Percentiles rank a stretch among this genome's conserved stretches.
phyloP scores from a whole-genome alignment of 2,888 invertebrate genomes.

The Temnothorax unifasciatus region DNA sequence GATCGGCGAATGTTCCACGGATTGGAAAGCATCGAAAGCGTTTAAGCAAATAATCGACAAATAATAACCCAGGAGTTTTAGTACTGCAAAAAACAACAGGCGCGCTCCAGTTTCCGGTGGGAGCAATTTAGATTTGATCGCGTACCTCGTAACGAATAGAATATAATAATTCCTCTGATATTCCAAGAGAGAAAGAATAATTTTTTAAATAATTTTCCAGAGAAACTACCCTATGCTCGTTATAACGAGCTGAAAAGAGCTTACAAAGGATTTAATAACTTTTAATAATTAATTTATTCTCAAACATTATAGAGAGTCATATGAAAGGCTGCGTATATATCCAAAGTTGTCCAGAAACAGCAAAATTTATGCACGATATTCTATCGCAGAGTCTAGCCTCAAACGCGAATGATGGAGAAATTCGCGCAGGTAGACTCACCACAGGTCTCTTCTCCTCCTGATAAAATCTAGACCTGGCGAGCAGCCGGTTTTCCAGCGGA shows the following conservation, averaged over 20 bases:
- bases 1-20: constrained; percentile 25
- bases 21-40: constrained; percentile 17
- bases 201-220: not conserved
- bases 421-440: constrained; percentile 19
- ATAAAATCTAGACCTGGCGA: constrained; percentile 70
- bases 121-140: constrained; percentile 34
- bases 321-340: not conserved
- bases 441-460: constrained; percentile 60
- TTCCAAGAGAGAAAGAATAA: not conserved
- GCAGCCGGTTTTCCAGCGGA: constrained; percentile 74
- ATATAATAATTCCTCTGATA: constrained; percentile 16
- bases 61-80: constrained; percentile 38
- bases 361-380: not conserved
- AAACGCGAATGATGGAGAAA: not conserved
- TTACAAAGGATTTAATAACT: constrained; percentile 12
- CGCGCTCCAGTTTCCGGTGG: not conserved
- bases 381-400: not conserved
- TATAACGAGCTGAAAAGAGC: not conserved
- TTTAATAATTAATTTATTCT: not conserved
- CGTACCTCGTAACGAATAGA: not conserved
- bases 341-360: not conserved
- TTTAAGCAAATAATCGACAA: constrained; percentile 13
- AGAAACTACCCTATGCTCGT: not conserved
- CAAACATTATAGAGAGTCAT: not conserved
- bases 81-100: not conserved